phyloP scores from a whole-genome alignment of 2,113 vertebrate species.

The Datnioides undecimradiatus region DNA sequence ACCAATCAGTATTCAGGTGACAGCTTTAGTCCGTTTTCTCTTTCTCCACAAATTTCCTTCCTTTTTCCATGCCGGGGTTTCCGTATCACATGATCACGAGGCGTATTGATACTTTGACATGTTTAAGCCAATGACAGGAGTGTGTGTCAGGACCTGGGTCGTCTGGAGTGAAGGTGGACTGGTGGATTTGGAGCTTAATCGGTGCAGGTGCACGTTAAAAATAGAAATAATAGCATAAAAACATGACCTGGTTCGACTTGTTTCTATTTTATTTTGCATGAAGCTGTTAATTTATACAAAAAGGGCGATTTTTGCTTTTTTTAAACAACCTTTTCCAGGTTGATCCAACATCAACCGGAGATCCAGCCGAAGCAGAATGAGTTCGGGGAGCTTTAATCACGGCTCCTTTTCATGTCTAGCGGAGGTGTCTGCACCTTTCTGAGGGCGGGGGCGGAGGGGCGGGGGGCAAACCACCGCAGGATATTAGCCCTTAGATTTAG shows the following conservation, averaged over 20 bases:
- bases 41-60: slow-evolving; percentile 81
- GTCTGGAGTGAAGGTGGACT: slow-evolving; percentile 30
- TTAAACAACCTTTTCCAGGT: slow-evolving; percentile 40
- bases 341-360: slow-evolving; percentile 43
- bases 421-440: slow-evolving; percentile 59
- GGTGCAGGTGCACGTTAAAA: slow-evolving; percentile 13
- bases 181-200: slow-evolving; percentile 23
- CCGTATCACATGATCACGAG: not conserved
- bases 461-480: slow-evolving; percentile 60
- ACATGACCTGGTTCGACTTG: not conserved
- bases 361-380: slow-evolving; percentile 44
- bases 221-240: not conserved
- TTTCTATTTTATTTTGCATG: slow-evolving; percentile 17
- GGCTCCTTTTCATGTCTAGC: slow-evolving; percentile 72
- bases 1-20: slow-evolving; percentile 91
- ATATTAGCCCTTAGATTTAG: slow-evolving; percentile 65
- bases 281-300: slow-evolving; percentile 17
- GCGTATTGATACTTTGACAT: slow-evolving; percentile 24
- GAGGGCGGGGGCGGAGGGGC: too few relatives aligned
- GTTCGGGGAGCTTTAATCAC: slow-evolving; percentile 71
- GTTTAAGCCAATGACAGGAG: slow-evolving; percentile 44
- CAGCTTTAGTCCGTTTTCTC: slow-evolving; percentile 70
- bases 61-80: slow-evolving; percentile 44
- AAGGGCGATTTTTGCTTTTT: slow-evolving; percentile 4
- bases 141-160: slow-evolving; percentile 72